A percentile compares a stretch with the other conserved stretches of the same genome.
These are phyloP conservation scores for Lasiurus borealis DNA, from an alignment of 2,113 vertebrate species.

Conservation along the genomic window DNA sequence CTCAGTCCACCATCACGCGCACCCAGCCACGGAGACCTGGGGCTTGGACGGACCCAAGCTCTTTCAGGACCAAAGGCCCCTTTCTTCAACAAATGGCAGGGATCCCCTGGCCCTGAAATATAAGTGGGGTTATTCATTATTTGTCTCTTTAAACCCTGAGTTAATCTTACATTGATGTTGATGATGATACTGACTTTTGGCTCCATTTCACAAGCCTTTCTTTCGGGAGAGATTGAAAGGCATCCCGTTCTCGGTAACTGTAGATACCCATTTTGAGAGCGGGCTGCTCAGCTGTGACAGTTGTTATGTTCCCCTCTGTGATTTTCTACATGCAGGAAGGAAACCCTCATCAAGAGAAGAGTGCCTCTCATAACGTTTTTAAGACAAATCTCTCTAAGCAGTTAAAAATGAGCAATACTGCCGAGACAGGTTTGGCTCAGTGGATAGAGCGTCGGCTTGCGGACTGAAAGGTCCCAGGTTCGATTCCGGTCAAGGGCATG, in stretches of 20 bases:
- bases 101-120: constrained; percentile 58
- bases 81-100: too few relatives aligned
- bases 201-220: constrained; percentile 59
- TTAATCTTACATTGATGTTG: constrained; percentile 54
- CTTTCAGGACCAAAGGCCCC: neutral
- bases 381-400: neutral
- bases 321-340: neutral
- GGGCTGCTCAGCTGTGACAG: neutral
- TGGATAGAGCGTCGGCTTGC: too few relatives aligned
- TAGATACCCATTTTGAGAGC: neutral
- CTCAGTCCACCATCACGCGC: neutral
- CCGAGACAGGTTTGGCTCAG: too few relatives aligned
- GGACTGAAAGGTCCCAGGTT: too few relatives aligned
- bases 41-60: neutral
- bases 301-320: constrained; percentile 31
- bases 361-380: neutral
- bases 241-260: neutral
- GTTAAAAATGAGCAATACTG: neutral
- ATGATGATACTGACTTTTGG: constrained; percentile 22
- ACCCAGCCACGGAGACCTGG: neutral
- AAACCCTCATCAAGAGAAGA: neutral
- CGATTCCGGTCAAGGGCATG: too few relatives aligned
- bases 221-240: constrained; percentile 52
- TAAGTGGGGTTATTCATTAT: neutral
- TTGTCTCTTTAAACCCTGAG: constrained; percentile 41